Percentiles rank a stretch among this genome's conserved stretches.
Conservation (phyloP, 2,113 vertebrate species). For the Thryonomys swinderianus region DNA sequence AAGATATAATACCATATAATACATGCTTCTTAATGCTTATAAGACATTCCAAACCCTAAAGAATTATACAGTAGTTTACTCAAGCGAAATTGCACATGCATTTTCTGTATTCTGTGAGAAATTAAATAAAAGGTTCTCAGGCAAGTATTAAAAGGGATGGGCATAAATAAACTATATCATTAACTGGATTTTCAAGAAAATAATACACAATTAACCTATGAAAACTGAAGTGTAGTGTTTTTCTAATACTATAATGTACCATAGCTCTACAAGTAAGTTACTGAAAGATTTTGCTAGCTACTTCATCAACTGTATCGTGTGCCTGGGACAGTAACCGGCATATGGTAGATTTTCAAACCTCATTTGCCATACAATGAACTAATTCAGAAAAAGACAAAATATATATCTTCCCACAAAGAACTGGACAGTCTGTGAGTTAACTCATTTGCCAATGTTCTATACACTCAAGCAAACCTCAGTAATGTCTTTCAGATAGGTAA, state of each 20-base stretch:
- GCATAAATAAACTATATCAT: slow-evolving; percentile 2
- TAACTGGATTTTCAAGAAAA: slow-evolving; percentile 39
- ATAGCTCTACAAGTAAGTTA: not conserved
- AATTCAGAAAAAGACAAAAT: not conserved
- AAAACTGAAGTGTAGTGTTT: not conserved
- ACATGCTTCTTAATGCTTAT: not conserved
- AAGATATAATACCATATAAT: not conserved
- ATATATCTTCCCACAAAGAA: not conserved
- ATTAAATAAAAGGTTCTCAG: slow-evolving; percentile 21
- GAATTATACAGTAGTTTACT: not conserved
- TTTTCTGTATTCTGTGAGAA: slow-evolving; percentile 11
- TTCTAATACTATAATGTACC: not conserved
- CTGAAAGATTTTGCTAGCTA: not conserved
- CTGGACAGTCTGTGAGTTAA: not conserved
- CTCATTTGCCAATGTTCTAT: not conserved
- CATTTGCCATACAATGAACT: not conserved
- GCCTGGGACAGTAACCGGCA: not conserved
- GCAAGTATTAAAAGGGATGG: slow-evolving; percentile 21
- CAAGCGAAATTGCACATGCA: not conserved
- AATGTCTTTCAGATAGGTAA: not conserved
- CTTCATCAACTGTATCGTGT: not conserved
- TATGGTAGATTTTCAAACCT: not conserved
- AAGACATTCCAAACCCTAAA: slow-evolving; percentile 11
- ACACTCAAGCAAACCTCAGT: not conserved
- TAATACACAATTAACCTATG: not conserved